These are phyloP conservation scores for Aspidiotus rigidus DNA, from an alignment of 2,888 invertebrate genomes.

Conservation along the genomic window DNA sequence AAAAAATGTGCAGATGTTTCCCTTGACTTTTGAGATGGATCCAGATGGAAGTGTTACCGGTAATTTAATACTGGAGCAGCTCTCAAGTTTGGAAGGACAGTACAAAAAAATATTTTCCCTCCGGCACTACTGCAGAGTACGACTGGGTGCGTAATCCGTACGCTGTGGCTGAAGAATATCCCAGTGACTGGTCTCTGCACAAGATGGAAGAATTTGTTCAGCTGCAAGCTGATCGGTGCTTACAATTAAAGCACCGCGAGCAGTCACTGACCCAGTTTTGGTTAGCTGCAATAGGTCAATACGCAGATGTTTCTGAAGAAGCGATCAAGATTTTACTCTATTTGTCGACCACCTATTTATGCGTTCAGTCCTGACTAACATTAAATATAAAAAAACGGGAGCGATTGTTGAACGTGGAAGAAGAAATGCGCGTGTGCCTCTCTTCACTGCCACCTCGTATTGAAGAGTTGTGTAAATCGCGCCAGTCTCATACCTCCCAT, in stretches of 20 bases:
- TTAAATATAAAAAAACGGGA: no score
- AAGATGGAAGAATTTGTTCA: conserved; percentile 14
- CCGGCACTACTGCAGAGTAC: not conserved
- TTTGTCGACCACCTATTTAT: conserved; percentile 17
- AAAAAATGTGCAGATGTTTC: no score
- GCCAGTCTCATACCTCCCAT: no score
- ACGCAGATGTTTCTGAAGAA: conserved; percentile 4
- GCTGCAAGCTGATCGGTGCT: conserved; percentile 12
- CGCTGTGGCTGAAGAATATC: conserved; percentile 14
- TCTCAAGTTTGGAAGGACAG: conserved; percentile 15
- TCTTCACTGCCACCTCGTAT: no score
- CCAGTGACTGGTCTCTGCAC: conserved; percentile 13
- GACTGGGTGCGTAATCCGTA: conserved; percentile 12
- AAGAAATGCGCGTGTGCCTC: no score
- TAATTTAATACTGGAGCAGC: conserved; percentile 11
- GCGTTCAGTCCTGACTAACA: no score
- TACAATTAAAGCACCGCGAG: conserved; percentile 13
- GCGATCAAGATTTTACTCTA: conserved; percentile 16
- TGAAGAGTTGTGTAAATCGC: no score
- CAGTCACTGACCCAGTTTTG: conserved; percentile 9
- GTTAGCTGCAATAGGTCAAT: conserved; percentile 16
- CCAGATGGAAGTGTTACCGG: conserved; percentile 9
- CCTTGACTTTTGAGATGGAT: not conserved
- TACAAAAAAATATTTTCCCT: conserved; percentile 24
- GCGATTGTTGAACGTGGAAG: no score